Evolutionary conservation across 2,888 invertebrate genomes (phyloP), one percentile per base, ranked within the genome.

Genomic region (Hypercompe scribonia): DNA sequence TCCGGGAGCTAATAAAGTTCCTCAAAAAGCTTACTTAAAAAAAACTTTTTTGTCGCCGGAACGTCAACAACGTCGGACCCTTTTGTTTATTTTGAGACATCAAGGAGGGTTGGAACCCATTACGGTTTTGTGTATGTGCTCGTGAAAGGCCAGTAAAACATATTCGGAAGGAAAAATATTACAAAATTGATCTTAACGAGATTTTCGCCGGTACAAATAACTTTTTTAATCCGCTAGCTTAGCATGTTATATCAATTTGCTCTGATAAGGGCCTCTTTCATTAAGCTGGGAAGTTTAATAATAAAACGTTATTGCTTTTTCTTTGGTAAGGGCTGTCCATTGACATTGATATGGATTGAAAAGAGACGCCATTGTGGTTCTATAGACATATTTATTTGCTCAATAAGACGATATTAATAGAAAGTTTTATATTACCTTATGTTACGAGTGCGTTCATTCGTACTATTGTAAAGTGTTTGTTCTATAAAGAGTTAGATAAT

Each of bases 1-100:
- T 36, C 74, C 82, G 65, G 79, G 72, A 78, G 79, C 81, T 81
- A 82, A 84, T 81, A 85, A 84, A 82, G 81, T 77, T 75, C 77
- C 78, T 84, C 58, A 11, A 83, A 81, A 81, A 75, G 78, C 78
- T 80, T 82, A 84, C 81, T 79, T 82, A 80, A 76, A 85, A 85
- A 86, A 86, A 84, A 76, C 2, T 68, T 81, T 83, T 87, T 84
- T 81, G 82, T 81, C 84, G 80, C 78, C 81, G 78, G 73, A 82
- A 81, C 83, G 85, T 85, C 81, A 84, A 85, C 80, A 84, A 70
- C 70, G 63, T 65, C 69, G 77, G 81, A 79, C 84, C 88, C 88
- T 88, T 88, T 91, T 92, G 91, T 91, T 91, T 92, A 89, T 91
- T 89, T 90, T 88, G 84, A 88, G 89, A 88, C 88, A 84, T 83